Conservation (phyloP, 2,113 vertebrate species). For the Tachysurus vachellii region DNA sequence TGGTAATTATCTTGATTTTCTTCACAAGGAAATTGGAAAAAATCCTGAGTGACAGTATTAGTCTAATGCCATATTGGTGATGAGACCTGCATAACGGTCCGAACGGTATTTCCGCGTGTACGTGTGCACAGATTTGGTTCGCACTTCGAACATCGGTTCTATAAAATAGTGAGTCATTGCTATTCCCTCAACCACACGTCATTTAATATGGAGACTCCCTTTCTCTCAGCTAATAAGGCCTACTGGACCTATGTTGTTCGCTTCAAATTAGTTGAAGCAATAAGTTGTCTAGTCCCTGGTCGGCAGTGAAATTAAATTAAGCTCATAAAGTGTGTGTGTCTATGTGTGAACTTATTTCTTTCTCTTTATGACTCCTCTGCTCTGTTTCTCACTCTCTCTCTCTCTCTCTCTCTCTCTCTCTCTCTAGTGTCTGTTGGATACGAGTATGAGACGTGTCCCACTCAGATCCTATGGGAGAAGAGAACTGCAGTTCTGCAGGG, state of each 20-base stretch:
- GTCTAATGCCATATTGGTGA: not conserved
- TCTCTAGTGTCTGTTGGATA: constrained; percentile 85
- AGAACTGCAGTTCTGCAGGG: constrained; percentile 84
- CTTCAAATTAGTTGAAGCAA: constrained; percentile 46
- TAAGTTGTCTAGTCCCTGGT: constrained; percentile 46
- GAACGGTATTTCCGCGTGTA: not conserved
- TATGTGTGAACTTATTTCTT: constrained; percentile 30
- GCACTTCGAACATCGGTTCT: not conserved
- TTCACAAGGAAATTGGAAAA: not conserved
- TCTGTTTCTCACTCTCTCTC: not conserved
- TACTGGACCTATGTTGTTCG: constrained; percentile 33
- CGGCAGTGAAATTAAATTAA: constrained; percentile 52
- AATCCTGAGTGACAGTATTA: not conserved
- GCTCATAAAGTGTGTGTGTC: constrained; percentile 30
- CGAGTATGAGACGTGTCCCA: constrained; percentile 86
- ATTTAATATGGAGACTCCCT: constrained; percentile 45
- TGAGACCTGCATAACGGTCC: not conserved
- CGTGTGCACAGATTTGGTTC: not conserved
- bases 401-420: not conserved
- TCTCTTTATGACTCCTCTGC: not conserved
- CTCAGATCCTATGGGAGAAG: constrained; percentile 87
- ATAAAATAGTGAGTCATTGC: constrained; percentile 14
- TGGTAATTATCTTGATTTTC: not conserved
- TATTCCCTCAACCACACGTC: constrained; percentile 24
- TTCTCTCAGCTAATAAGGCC: constrained; percentile 44